phyloP scores from a whole-genome alignment of 2,113 vertebrate species.

The Heteronetta atricapilla region DNA sequence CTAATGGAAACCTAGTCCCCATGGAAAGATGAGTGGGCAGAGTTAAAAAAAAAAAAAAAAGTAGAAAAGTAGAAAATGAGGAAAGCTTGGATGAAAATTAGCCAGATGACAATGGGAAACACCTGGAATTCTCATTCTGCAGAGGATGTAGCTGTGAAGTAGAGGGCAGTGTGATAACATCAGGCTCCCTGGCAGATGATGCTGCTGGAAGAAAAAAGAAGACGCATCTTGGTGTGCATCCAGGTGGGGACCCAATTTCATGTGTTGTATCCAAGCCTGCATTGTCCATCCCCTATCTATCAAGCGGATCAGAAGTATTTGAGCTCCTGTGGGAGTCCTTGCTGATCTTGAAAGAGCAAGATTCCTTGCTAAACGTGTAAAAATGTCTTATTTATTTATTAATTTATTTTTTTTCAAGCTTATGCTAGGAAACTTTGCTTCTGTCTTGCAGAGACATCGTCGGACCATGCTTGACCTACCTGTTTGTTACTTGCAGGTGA shows the following conservation, averaged over 20 bases:
- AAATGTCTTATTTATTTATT: neutral
- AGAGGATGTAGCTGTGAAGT: neutral
- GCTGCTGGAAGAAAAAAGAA: neutral
- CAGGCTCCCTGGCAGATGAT: neutral
- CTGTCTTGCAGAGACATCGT: neutral
- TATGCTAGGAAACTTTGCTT: neutral
- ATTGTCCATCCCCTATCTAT: neutral
- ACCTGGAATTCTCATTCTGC: neutral
- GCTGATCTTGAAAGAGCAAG: neutral
- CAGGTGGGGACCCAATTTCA: neutral
- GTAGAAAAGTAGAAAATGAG: neutral
- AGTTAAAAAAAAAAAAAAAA: neutral
- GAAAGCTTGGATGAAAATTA: neutral
- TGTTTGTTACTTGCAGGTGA: neutral
- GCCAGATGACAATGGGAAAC: rapidly evolving
- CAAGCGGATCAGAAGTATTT: neutral
- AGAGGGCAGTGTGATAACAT: neutral
- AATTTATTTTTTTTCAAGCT: neutral
- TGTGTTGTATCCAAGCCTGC: neutral
- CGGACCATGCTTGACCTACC: neutral
- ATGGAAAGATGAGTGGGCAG: neutral
- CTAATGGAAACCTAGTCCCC: neutral
- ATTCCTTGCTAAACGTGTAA: neutral
- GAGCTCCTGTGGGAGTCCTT: neutral
- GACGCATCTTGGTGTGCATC: neutral